phyloP scores from a whole-genome alignment of 2,113 vertebrate species.

The Podarcis cretensis region DNA sequence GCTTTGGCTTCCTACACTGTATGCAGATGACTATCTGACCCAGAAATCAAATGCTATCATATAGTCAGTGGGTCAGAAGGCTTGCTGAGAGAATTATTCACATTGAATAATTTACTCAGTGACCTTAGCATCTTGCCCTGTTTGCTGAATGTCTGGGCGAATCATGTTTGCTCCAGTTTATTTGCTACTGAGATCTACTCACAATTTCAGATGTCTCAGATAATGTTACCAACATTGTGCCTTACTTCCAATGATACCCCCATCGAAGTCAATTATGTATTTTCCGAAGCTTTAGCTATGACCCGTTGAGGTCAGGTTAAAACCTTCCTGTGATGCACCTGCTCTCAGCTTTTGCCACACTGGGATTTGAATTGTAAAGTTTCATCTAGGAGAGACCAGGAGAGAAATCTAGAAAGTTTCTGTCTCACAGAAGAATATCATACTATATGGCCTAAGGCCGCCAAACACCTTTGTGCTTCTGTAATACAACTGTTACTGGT shows the following conservation, averaged over 20 bases:
- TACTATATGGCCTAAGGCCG: not conserved
- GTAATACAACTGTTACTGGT: not conserved
- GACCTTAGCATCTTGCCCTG: constrained; percentile 25
- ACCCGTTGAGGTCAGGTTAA: not conserved
- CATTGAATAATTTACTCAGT: constrained; percentile 22
- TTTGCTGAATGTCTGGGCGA: not conserved
- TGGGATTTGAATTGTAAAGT: not conserved
- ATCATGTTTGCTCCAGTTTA: constrained; percentile 18
- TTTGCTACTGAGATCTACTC: constrained; percentile 17
- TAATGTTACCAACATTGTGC: not conserved
- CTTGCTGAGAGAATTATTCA: constrained; percentile 21
- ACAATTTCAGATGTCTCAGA: not conserved
- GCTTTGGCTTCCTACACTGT: constrained; percentile 44
- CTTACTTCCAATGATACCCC: not conserved
- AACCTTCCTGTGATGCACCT: not conserved
- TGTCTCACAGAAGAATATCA: not conserved
- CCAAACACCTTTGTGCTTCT: not conserved
- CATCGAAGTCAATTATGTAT: not conserved
- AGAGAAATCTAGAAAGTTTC: not conserved
- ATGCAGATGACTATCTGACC: constrained; percentile 54
- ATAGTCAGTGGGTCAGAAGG: constrained; percentile 47
- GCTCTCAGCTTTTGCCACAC: not conserved
- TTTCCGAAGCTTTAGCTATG: not conserved
- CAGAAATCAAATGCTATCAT: constrained; percentile 49
- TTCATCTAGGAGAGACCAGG: not conserved